These are phyloP conservation scores for Daphoenositta chrysoptera DNA, from an alignment of 2,113 vertebrate genomes.

Conservation along the genomic window DNA sequence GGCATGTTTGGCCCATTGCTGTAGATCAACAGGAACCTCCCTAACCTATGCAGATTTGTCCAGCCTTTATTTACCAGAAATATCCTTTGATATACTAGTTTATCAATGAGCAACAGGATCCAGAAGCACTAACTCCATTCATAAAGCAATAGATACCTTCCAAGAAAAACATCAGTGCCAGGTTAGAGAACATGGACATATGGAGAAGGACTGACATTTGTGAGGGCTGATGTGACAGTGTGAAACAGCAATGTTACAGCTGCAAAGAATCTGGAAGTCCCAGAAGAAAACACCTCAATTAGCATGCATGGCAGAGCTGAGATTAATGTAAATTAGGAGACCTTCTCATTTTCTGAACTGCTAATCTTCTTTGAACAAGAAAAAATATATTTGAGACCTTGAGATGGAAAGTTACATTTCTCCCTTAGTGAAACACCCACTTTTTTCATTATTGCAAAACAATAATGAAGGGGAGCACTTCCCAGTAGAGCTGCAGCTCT, in stretches of 20 bases:
- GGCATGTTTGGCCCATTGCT: neutral
- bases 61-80: neutral
- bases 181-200: neutral
- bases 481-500: neutral
- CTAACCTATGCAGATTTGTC: neutral
- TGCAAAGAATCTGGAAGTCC: neutral
- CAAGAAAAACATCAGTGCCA: neutral
- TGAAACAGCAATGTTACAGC: neutral
- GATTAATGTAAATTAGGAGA: conserved; percentile 14
- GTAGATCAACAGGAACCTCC: neutral
- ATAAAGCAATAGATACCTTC: neutral
- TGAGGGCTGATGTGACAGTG: neutral
- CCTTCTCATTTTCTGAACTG: neutral
- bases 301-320: neutral
- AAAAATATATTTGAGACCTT: neutral
- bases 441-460: neutral
- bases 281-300: neutral
- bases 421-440: neutral
- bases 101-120: neutral
- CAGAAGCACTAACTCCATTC: neutral
- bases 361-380: neutral
- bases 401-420: neutral
- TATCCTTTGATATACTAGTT: neutral
- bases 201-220: neutral
- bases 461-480: neutral